Base-by-base conservation (phyloP, 2,797 vertebrate genomes). In the Enteromius anoplus region DNA sequence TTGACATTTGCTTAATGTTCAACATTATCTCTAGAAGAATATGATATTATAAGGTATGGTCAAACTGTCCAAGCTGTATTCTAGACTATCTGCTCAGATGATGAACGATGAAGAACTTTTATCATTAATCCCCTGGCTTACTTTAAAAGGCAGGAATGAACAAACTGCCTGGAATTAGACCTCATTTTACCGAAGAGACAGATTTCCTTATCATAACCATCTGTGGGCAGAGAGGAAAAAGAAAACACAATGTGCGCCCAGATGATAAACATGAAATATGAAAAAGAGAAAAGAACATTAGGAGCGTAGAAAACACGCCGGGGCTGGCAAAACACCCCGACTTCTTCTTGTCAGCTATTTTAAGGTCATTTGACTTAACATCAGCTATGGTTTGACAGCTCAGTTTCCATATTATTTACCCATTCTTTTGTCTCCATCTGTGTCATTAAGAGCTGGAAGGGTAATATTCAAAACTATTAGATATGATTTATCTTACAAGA, bases 231-330 rank as follows among this genome's bases (percentile, higher is more conserved):
- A 82, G 26, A 82, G 37, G 42, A 72, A 80, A 82, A 80, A 68
- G 53, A 80, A 70, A 80, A 81, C 75, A 45, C 81, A 78, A 51
- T 11, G 80, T 66, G 69, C 51, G 65, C 37, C 77, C 78, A 81
- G 70, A 81, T 65, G 78, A 86, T 86, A 78, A 85, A 86, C 80
- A 84, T 71, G 40, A 85, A 84, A 85, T 82, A 80, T 78, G 73
- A 26, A 82, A 83, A 60, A 40, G 55, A 78, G 76, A 87, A 85
- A 78, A 73, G 58, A 69, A 70, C 62, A 70, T 82, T 66, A 66
- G 29, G 26, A 82, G 26, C 26, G 51, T 21, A 76, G 71, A 80
- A 79, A 75, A 15, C 64, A 80, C 7, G 26, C 81, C 32, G 81
- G 70, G n/a, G 23, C 53, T 86, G 83, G 87, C 80, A 58, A 85